Base-by-base conservation (phyloP, 2,113 vertebrate genomes). In the Fulmarus glacialis region DNA sequence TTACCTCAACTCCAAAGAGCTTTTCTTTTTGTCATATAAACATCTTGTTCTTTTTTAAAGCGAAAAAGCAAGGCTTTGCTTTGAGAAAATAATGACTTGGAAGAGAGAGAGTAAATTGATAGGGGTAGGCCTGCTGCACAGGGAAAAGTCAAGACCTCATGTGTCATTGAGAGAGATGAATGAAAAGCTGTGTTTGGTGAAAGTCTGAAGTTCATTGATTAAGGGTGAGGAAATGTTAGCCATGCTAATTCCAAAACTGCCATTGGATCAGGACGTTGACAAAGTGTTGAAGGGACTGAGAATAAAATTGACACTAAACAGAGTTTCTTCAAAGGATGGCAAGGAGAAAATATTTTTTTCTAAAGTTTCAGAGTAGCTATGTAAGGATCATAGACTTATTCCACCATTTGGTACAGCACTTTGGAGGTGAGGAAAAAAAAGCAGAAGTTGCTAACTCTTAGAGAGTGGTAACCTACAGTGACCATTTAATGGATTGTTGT, bases 51-150 rank as follows among this genome's bases (percentile, higher is more conserved):
- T 80, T 48, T 85, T 82, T 68, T 20, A 34, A 86, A 68, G 2
- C 1, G 1, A 30, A 59, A 80, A 79, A 20, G 0, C 3, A 72
- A 53, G n/a, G 9, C 3, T 81, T 64, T 71, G 3, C 26, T 68
- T 82, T 62, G 42, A 93, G 21, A 81, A 77, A 67, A 67, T 68
- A 70, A 43, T 32, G 8, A 30, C 26, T 90, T 74, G 7, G 6
- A 27, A 68, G 48, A 59, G 29, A 77, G 14, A 77, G 14, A 64
- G 11, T 55, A 90, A 89, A 70, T 74, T 70, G 8, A 55, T 42
- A 55, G 6, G 18, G 15, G 3, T 48, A 73, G 16, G 12, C 23
- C 32, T 92, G 19, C 15, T 79, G 15, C 23, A 73, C 43, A 74
- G 20, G 11, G 55, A 42, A 32, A 82, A 82, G n/a, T 64, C 23